Conservation (phyloP, 2,888 invertebrate species). For the Anaspis maculata region DNA sequence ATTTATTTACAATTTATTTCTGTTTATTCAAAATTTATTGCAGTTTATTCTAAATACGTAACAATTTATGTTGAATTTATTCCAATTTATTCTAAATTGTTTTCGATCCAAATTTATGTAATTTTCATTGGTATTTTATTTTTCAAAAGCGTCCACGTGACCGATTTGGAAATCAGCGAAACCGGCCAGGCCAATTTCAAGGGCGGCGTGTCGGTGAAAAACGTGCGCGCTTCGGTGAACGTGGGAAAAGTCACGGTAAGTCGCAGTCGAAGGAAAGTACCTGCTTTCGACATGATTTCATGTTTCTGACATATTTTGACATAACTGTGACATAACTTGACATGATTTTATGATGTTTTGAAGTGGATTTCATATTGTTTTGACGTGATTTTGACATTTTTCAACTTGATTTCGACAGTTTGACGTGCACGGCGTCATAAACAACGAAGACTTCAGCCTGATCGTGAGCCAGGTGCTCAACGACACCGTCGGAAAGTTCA, state of each 20-base stretch:
- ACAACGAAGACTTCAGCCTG: conserved; percentile 28
- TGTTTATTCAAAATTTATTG: no score
- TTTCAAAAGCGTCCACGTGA: conserved; percentile 4
- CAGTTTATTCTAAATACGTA: background rate
- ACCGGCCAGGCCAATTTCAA: conserved; percentile 1
- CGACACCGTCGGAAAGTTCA: conserved; percentile 22
- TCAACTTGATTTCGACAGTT: conserved; percentile 23
- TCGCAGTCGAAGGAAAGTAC: no score
- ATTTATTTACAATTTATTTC: no score
- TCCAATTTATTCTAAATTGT: background rate
- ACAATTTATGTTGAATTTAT: no score
- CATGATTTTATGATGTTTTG: background rate
- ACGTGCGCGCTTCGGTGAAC: conserved; percentile 3
- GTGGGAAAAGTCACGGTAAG: conserved; percentile 4
- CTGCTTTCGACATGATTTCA: no score
- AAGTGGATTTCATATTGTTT: background rate
- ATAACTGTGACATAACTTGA: no score
- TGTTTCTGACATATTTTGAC: no score
- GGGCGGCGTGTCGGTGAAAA: conserved; percentile 3
- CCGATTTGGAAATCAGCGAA: conserved; percentile 3
- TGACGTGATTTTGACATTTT: background rate
- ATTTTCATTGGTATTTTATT: background rate
- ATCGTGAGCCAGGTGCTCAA: conserved; percentile 21
- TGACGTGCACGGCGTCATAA: conserved; percentile 26
- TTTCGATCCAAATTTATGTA: no score